Percentiles rank a stretch among this genome's conserved stretches.
phyloP scores from a whole-genome alignment of 2,113 vertebrate species.

The Gopherus evgoodei region DNA sequence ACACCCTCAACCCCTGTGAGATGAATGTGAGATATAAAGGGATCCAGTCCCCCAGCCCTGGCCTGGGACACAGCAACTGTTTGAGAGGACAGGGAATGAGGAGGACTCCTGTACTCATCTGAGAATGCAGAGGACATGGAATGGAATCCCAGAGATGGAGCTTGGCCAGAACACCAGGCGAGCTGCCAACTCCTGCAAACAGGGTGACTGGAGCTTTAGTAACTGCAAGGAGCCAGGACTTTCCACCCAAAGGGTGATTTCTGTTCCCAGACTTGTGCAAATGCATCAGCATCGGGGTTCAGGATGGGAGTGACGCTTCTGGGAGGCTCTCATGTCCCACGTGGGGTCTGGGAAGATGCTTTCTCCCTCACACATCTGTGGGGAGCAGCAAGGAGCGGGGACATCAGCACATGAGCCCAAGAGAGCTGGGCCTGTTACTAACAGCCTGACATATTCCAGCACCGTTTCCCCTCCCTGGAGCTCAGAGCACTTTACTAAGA shows the following conservation, averaged over 20 bases:
- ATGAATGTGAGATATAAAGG: neutral
- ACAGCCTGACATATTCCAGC: neutral
- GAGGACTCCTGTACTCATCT: neutral
- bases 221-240: neutral
- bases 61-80: neutral
- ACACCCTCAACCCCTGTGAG: neutral
- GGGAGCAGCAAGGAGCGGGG: neutral
- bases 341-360: neutral
- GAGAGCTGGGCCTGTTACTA: neutral
- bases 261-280: neutral
- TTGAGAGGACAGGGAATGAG: neutral
- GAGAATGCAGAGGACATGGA: rapidly evolving
- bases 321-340: neutral
- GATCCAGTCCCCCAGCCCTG: neutral
- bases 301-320: neutral
- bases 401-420: neutral
- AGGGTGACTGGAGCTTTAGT: neutral
- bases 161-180: neutral
- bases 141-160: neutral
- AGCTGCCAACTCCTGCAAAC: neutral
- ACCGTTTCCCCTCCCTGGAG: neutral
- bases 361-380: neutral
- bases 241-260: neutral
- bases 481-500: neutral
- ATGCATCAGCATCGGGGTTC: neutral